A percentile compares a stretch with the other conserved stretches of the same genome.
phyloP scores from a whole-genome alignment of 2,797 vertebrate species.

The Mus minutoides region DNA sequence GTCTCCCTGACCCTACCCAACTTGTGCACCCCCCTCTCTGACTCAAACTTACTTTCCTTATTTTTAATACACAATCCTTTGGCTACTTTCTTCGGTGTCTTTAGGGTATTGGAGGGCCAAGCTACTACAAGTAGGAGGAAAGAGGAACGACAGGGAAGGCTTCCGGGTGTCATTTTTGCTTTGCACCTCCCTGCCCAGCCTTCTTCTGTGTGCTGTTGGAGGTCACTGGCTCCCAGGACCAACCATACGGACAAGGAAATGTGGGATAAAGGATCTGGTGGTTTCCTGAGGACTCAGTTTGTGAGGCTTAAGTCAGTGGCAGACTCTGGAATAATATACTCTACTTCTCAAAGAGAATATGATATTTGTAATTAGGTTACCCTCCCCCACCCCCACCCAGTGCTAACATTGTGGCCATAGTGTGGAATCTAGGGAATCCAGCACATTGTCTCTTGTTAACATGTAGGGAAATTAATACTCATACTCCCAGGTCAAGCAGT shows the following conservation, averaged over 20 bases:
- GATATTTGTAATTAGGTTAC: neutral
- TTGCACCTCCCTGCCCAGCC: no score
- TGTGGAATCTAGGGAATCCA: neutral
- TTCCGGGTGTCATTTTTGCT: neutral
- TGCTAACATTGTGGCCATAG: neutral
- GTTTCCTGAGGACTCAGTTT: neutral
- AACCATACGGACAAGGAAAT: neutral
- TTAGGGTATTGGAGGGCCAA: neutral
- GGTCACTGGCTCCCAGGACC: neutral
- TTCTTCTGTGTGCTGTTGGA: neutral
- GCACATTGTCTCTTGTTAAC: neutral
- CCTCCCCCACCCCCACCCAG: no score
- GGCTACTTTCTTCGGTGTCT: neutral
- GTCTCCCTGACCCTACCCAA: neutral
- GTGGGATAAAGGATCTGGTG: neutral
- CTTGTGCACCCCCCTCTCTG: no score
- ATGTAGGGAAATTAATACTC: neutral
- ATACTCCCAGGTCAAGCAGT: neutral
- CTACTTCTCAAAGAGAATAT: neutral
- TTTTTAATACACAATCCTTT: neutral
- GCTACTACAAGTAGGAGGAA: neutral
- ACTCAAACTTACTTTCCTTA: neutral
- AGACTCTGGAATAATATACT: constrained; percentile 8
- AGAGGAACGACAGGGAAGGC: no score
- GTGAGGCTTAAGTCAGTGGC: neutral